Conservation (phyloP, 2,888 invertebrate species). For the Dasysyrphus tricinctus region DNA sequence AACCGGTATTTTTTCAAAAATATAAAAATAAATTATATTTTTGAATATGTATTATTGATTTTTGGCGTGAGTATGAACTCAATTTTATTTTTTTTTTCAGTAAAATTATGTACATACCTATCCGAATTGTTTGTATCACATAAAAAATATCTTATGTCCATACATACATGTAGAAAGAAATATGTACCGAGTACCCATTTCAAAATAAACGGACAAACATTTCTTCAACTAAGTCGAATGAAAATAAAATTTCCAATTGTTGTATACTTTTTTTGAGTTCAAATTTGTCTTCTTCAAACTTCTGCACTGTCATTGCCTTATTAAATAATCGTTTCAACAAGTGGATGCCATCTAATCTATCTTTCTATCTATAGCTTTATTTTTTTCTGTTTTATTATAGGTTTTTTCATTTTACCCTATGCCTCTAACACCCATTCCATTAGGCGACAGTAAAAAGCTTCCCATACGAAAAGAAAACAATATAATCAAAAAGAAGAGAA, state of each 20-base stretch:
- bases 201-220: too few species aligned
- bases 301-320: slow-evolving; percentile 7
- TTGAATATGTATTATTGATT: too few species aligned
- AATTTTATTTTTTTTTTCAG: too few species aligned
- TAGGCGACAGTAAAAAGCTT: slow-evolving; percentile 23
- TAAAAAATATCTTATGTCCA: too few species aligned
- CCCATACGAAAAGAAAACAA: slow-evolving; percentile 41
- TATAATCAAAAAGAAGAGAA: slow-evolving; percentile 32
- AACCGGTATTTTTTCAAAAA: too few species aligned
- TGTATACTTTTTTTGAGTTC: neutral
- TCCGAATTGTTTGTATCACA: too few species aligned
- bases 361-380: slow-evolving; percentile 15
- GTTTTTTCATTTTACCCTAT: neutral
- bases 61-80: too few species aligned
- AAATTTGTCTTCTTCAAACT: neutral
- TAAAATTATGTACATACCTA: too few species aligned
- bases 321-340: slow-evolving; percentile 18
- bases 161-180: too few species aligned
- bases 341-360: slow-evolving; percentile 39
- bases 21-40: too few species aligned
- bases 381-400: neutral
- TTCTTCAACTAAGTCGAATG: neutral
- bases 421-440: neutral
- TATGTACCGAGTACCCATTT: too few species aligned
- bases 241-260: slow-evolving; percentile 33